Conservation (phyloP, 2,888 invertebrate genomes). For the Cephus pulcher region DNA sequence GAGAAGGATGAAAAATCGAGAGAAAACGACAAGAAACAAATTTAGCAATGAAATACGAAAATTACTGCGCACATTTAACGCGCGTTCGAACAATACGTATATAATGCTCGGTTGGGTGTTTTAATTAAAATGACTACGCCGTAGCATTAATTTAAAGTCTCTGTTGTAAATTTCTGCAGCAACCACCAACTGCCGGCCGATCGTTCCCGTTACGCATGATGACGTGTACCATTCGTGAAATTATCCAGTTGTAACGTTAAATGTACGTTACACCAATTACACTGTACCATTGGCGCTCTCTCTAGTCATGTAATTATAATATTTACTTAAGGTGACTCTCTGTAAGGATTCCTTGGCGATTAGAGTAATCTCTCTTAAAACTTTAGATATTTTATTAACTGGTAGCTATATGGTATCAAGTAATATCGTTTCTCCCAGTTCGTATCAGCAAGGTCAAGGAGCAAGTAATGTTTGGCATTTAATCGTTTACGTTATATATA, state of each 20-base stretch:
- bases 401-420: too few relatives aligned
- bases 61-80: constrained; percentile 34
- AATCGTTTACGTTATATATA: neutral
- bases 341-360: too few relatives aligned
- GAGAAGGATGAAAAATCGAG: neutral
- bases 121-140: neutral
- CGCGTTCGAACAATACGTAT: neutral
- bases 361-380: neutral
- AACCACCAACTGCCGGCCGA: neutral
- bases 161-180: neutral
- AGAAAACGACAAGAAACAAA: neutral
- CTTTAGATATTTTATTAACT: neutral
- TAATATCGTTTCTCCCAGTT: too few relatives aligned
- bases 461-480: too few relatives aligned
- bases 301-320: neutral
- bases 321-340: neutral
- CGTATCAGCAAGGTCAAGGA: too few relatives aligned
- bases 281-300: neutral
- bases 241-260: neutral
- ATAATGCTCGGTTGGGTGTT: neutral
- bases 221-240: neutral
- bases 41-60: constrained; percentile 28
- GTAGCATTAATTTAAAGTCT: neutral
- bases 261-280: neutral
- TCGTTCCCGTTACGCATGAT: neutral